phyloP scores from a whole-genome alignment of 2,113 vertebrate genomes.

The Eidolon helvum region DNA sequence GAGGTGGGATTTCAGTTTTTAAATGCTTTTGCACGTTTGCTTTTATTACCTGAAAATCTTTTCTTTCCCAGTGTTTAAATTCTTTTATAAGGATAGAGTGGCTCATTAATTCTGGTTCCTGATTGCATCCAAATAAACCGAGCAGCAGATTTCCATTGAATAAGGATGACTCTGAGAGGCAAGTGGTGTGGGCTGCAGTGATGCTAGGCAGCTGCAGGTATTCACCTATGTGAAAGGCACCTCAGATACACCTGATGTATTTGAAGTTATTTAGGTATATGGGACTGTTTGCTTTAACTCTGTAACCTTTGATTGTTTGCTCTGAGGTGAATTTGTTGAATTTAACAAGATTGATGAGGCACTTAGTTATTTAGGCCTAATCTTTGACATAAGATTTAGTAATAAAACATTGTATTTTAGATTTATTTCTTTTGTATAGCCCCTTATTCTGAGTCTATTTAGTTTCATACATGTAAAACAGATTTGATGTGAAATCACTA shows the following conservation, averaged over 20 bases:
- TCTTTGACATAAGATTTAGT: not conserved
- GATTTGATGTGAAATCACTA: not conserved
- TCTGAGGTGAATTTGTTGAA: not conserved
- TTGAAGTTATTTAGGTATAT: not conserved
- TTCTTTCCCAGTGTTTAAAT: not conserved
- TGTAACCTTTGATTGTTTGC: constrained; percentile 25
- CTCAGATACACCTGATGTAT: not conserved
- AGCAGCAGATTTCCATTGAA: not conserved
- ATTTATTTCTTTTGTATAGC: not conserved
- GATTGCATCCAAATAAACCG: not conserved
- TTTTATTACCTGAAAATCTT: constrained; percentile 14
- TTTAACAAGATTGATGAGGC: not conserved
- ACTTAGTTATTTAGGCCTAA: not conserved
- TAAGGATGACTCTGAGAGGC: not conserved
- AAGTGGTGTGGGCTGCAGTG: not conserved
- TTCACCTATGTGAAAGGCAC: not conserved
- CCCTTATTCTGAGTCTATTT: not conserved
- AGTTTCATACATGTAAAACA: constrained; percentile 17
- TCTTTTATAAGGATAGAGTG: not conserved
- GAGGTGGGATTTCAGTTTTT: constrained; percentile 32
- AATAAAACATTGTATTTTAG: not conserved
- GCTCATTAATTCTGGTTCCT: constrained; percentile 13
- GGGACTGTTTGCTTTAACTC: not conserved
- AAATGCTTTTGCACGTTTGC: not conserved
- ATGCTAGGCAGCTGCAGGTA: not conserved